Base-by-base conservation (phyloP, 2,113 vertebrate genomes). In the Brachyistius frenatus region DNA sequence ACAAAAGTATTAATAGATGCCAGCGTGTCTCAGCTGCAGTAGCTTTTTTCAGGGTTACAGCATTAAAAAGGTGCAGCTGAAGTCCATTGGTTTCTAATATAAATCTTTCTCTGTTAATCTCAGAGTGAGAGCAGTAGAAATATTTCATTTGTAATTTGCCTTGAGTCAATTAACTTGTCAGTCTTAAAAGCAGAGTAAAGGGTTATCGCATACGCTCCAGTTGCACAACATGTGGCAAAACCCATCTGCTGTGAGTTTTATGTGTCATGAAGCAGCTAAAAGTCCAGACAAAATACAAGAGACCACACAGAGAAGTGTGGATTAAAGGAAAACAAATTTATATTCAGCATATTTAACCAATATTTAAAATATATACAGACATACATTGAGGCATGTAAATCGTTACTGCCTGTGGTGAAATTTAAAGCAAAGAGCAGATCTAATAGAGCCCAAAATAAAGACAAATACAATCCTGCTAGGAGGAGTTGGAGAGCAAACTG, bases 1-100 rank as follows among this genome's bases (percentile, higher is more conserved):
- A 55, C 76, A 67, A 77, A 23, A 61, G 47, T 53, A 57, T 75
- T 58, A 56, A 39, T 67, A 63, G 61, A 60, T 33, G 65, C 36
- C 63, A 72, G 7, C 32, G 53, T 73, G 57, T 75, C 52, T 63
- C 52, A 14, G 71, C 63, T 76, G 63, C 66, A 57, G 56, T 30
- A 9, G 41, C 36, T 58, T 16, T 37, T 46, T 69, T 47, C 55
- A 56, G 53, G 66, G 61, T 78, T 68, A 44, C 31, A 47, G 31
- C 44, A 41, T 49, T 54, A 78, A 49, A 56, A 44, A 44, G 39
- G 60, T 62, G 1, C 1, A 23, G 46, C 33, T 69, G 31, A 23
- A 66, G 70, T 47, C 58, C 65, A 3, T 1, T 72, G 62, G 70
- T 39, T 49, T 14, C 44, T 49, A 39, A 56, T 66, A 52, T 31